Evolutionary conservation across 2,113 vertebrate species (phyloP).

Genomic region (Leptosomus discolor): DNA sequence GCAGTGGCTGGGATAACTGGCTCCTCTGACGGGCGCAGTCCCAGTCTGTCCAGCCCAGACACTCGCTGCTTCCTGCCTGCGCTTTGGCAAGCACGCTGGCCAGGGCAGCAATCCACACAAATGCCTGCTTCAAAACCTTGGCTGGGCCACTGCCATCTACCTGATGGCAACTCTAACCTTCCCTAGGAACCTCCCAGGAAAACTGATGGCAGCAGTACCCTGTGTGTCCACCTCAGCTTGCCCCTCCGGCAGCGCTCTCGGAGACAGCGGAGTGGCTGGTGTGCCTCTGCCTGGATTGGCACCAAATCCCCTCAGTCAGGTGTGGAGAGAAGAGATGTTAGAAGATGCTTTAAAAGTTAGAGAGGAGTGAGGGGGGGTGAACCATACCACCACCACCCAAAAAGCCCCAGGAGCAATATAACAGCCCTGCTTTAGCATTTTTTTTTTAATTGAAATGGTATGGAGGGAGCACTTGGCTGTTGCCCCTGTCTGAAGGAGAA

Average conservation of each 20-base stretch:
- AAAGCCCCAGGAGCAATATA: neutral
- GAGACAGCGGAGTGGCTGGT: neutral
- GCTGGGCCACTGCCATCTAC: neutral
- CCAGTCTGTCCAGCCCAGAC: neutral
- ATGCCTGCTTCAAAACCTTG: neutral
- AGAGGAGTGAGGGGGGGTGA: too few species aligned
- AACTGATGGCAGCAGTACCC: neutral
- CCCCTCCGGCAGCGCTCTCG: neutral
- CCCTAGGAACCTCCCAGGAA: neutral
- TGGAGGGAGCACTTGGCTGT: neutral
- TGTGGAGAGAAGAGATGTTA: neutral
- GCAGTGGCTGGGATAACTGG: neutral
- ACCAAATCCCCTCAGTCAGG: neutral
- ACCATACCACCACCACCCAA: neutral
- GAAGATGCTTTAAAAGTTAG: neutral
- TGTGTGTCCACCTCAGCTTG: neutral
- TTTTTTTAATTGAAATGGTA: neutral
- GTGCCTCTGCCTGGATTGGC: neutral
- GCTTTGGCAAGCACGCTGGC: rapidly evolving
- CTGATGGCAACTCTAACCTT: neutral
- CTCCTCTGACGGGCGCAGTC: neutral
- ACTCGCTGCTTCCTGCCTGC: neutral
- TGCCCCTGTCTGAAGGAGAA: neutral
- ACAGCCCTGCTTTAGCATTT: neutral
- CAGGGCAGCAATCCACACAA: neutral